These are phyloP conservation scores for Archivesica marissinica DNA, from an alignment of 1,140 invertebrate species.

Conservation along the genomic window DNA sequence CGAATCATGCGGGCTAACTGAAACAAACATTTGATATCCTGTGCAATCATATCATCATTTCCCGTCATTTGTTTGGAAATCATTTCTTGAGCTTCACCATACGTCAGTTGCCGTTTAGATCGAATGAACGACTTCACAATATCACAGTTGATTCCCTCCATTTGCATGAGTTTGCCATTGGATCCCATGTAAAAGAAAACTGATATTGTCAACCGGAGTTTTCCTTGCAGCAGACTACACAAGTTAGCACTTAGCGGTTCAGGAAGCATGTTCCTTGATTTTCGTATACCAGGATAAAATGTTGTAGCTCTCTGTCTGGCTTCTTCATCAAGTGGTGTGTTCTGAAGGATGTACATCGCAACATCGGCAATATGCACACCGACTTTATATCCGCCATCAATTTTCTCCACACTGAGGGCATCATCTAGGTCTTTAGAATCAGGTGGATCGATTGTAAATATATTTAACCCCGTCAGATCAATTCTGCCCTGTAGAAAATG, in stretches of 20 bases:
- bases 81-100: slow-evolving; percentile 72
- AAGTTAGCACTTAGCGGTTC: slow-evolving; percentile 80
- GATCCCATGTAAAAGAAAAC: slow-evolving; percentile 70
- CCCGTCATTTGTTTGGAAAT: slow-evolving; percentile 18
- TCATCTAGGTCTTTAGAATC: slow-evolving; percentile 99
- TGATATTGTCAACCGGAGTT: slow-evolving; percentile 75
- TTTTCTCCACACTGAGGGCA: slow-evolving; percentile 89
- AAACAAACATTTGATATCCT: slow-evolving; percentile 67
- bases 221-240: slow-evolving; percentile 81
- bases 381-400: slow-evolving; percentile 65
- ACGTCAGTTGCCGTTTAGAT: slow-evolving; percentile 69
- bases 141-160: slow-evolving; percentile 24
- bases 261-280: slow-evolving; percentile 83
- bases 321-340: slow-evolving; percentile 76
- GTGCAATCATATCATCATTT: neutral
- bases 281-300: slow-evolving; percentile 77
- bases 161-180: slow-evolving; percentile 43
- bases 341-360: slow-evolving; percentile 72
- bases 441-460: slow-evolving; percentile 97
- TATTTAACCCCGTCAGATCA: slow-evolving; percentile 86
- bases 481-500: slow-evolving; percentile 82
- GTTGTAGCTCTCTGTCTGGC: slow-evolving; percentile 76
- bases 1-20: slow-evolving; percentile 66
- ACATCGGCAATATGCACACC: slow-evolving; percentile 83
- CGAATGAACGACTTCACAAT: slow-evolving; percentile 68